These are phyloP conservation scores for Hemicordylus capensis DNA, from an alignment of 2,113 vertebrate genomes.

Conservation along the genomic window DNA sequence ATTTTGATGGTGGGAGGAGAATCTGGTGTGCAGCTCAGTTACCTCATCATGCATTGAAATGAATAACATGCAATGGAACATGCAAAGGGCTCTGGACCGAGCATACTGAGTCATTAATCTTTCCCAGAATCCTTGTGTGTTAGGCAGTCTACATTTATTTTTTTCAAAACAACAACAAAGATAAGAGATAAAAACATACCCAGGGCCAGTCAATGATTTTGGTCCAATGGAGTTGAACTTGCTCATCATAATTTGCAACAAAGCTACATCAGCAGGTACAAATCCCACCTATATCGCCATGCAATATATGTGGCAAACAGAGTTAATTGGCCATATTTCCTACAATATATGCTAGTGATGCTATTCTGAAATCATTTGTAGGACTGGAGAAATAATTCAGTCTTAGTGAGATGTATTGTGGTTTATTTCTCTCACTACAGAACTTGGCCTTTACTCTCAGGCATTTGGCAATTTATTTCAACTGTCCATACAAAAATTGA, in stretches of 20 bases:
- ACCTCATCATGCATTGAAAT: background rate
- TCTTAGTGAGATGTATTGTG: background rate
- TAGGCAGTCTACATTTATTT: background rate
- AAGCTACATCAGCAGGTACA: background rate
- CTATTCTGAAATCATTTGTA: background rate
- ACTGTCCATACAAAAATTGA: slow-evolving; percentile 20
- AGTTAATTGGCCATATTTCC: background rate
- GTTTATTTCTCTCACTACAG: slow-evolving; percentile 23
- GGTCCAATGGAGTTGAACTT: background rate
- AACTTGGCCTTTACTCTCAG: slow-evolving; percentile 11
- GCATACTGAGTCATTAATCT: background rate
- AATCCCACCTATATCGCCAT: too few species aligned
- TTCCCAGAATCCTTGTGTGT: background rate
- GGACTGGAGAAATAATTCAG: background rate
- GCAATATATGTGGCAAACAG: background rate
- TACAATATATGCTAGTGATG: background rate
- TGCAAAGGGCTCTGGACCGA: background rate
- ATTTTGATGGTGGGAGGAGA: background rate
- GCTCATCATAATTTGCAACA: background rate
- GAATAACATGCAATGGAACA: background rate
- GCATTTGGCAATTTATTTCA: slow-evolving; percentile 22
- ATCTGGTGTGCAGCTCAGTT: too few species aligned
- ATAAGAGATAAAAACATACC: background rate
- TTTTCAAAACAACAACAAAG: background rate
- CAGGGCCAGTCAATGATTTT: background rate